These are phyloP conservation scores for Pedetes capensis DNA, from an alignment of 2,113 vertebrate genomes.

Conservation along the genomic window DNA sequence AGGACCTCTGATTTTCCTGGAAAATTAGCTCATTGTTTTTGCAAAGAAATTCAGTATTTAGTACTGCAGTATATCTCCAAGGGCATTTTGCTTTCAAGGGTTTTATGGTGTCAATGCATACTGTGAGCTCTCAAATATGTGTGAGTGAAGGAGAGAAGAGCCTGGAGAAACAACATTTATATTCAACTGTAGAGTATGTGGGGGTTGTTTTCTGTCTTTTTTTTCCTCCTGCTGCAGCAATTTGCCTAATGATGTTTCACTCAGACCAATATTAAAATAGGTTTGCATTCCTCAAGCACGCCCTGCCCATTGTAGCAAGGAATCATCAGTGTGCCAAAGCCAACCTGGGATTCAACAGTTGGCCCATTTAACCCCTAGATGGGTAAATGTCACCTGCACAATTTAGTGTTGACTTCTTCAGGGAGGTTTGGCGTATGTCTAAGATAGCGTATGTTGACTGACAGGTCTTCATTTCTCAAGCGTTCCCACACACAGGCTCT, in stretches of 20 bases:
- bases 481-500: background rate
- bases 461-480: background rate
- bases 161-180: background rate
- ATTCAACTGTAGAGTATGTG: constrained; percentile 3
- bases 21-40: background rate
- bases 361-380: background rate
- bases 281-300: constrained; percentile 39
- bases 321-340: background rate
- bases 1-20: background rate
- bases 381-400: background rate
- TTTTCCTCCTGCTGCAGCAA: background rate
- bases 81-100: background rate
- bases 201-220: background rate
- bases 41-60: background rate
- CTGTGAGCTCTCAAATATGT: background rate
- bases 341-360: constrained; percentile 14
- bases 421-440: background rate
- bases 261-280: constrained; percentile 39
- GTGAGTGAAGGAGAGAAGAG: background rate
- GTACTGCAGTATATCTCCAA: background rate
- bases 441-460: background rate
- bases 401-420: background rate
- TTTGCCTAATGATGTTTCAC: constrained; percentile 61
- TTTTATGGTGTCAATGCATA: background rate
- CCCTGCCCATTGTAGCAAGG: background rate